phyloP scores from a whole-genome alignment of 2,888 invertebrate species.

The Calephelis perditalis region DNA sequence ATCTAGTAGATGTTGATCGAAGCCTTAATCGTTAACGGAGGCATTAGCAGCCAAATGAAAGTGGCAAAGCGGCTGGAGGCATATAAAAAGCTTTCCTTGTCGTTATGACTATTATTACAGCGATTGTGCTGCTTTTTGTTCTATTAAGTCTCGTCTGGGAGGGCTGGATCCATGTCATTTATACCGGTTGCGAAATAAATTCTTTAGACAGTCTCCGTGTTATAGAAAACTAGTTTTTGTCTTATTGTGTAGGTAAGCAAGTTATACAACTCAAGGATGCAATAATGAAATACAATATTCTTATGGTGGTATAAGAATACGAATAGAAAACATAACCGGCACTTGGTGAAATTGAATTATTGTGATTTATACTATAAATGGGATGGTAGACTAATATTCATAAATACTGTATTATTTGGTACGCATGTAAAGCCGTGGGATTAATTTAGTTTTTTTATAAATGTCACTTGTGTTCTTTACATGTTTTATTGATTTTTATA shows the following conservation, averaged over 20 bases:
- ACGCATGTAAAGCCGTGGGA: no score
- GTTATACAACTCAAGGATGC: no score
- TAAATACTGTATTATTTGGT: no score
- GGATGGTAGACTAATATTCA: no score
- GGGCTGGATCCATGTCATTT: conserved; percentile 12
- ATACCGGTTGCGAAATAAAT: conserved; percentile 11
- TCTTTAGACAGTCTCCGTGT: conserved; percentile 5
- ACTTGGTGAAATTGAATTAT: no score
- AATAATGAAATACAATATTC: no score
- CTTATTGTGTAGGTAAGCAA: neutral
- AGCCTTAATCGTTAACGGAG: conserved; percentile 10
- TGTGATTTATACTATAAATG: no score
- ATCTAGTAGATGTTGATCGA: conserved; percentile 1
- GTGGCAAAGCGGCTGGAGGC: conserved; percentile 14
- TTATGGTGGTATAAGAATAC: no score
- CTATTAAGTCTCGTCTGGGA: conserved; percentile 13
- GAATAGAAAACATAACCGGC: no score
- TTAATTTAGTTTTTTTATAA: no score
- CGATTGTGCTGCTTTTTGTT: conserved; percentile 14
- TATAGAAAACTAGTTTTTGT: conserved; percentile 3
- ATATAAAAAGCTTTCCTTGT: conserved; percentile 14
- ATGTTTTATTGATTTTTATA: no score
- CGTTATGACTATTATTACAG: conserved; percentile 14
- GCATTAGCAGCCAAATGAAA: conserved; percentile 14
- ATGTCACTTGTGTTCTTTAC: no score